Evolutionary conservation across 2,888 invertebrate species (phyloP), one percentile per base, ranked within the genome.

Genomic region (Thereva unica): DNA sequence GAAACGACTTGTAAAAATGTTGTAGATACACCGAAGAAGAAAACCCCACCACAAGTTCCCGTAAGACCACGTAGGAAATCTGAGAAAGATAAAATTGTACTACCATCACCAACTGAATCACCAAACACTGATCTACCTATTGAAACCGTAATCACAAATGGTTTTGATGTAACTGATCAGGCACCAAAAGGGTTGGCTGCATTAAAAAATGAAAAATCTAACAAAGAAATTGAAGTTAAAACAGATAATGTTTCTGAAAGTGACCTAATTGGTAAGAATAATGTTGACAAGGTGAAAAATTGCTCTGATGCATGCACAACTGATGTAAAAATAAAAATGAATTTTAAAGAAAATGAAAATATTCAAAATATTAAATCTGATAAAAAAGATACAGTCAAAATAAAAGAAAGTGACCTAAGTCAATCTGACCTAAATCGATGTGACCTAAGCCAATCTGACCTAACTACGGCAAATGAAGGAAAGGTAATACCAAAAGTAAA

Each of bases 401-500:
- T 2, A 23, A 23, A 23, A 23, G 1, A 1, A 23, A 50, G 35
- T 49, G 61, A 41, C 10, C 50, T 49, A 61, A 23, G 34, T 9
- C 4, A 23, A 23, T 23, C 1, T 23, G 23, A 23, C 23, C 23
- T 23, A 23, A 23, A n/a, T n/a, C n/a, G n/a, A n/a, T 23, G 23
- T 23, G 23, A 23, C 23, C 23, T 23, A 23, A 23, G 23, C 23
- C 23, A 2, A 23, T 23, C 1, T 23, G 23, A 23, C 23, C 23
- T 23, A 23, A 23, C 23, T 23, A 23, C 2, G 1, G 23, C 1
- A 23, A 23, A 23, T 1, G 41, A 40, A 7, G 41, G 41, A 23
- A 35, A 8, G 12, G 61, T 50, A 23, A 34, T 61, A 2, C 61
- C 61, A 1, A 61, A 49, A 41, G 5, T 61, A 40, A 50, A 23